Evolutionary conservation across 2,113 vertebrate genomes (phyloP).

Genomic region (Hylia prasina): DNA sequence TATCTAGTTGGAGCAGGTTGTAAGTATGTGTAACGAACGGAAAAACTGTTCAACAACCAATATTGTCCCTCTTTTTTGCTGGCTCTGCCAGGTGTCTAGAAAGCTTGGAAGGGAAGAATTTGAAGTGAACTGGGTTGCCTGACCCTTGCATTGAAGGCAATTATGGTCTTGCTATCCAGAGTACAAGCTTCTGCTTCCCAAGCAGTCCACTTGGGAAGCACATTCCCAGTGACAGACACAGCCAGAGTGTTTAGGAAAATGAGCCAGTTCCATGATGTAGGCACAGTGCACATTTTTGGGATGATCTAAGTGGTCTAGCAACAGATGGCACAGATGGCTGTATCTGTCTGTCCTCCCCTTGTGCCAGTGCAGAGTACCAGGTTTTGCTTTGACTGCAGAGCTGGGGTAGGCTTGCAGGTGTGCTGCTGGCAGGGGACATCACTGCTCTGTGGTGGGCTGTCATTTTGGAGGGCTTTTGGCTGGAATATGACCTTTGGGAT

Average conservation of each 20-base stretch:
- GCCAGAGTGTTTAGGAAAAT: not conserved
- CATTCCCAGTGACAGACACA: not conserved
- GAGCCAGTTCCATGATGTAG: accelerated
- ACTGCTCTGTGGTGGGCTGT: not conserved
- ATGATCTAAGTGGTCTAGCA: not conserved
- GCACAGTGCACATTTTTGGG: not conserved
- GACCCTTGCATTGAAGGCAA: not conserved
- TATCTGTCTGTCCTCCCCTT: not conserved
- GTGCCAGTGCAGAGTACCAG: not conserved
- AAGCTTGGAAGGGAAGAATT: not conserved
- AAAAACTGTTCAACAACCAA: not conserved
- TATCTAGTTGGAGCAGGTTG: not conserved
- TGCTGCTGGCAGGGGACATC: not conserved
- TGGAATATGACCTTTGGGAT: not conserved
- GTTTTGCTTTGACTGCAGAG: not conserved
- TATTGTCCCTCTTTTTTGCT: not conserved
- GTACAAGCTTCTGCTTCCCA: not conserved
- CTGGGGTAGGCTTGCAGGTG: not conserved
- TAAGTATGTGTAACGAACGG: not conserved
- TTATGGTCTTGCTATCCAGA: not conserved
- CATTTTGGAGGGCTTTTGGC: not conserved
- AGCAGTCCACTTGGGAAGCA: not conserved
- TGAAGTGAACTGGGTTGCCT: not conserved
- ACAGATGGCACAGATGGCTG: not conserved
- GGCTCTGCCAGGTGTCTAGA: not conserved